A percentile compares a stretch with the other conserved stretches of the same genome.
phyloP scores from a whole-genome alignment of 2,113 vertebrate genomes.

The Bolborhynchus lineola region DNA sequence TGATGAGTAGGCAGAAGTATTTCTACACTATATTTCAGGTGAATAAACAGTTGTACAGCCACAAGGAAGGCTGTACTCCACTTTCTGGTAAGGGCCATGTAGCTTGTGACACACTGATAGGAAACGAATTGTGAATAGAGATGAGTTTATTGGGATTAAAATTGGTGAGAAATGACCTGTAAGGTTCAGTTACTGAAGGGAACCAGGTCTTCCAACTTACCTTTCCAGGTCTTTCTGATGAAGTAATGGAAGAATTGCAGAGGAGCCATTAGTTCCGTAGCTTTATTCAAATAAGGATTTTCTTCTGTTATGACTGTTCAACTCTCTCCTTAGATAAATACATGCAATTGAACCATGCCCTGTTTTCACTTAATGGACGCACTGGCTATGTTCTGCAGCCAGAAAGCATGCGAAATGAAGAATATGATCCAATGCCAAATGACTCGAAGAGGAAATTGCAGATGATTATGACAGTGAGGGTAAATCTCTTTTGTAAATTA shows the following conservation, averaged over 20 bases:
- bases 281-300: neutral
- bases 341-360: conserved; percentile 90
- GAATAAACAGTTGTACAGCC: neutral
- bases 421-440: conserved; percentile 82
- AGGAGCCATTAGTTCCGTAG: neutral
- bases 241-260: neutral
- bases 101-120: neutral
- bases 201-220: neutral
- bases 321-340: conserved; percentile 83
- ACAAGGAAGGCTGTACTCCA: neutral
- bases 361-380: conserved; percentile 89
- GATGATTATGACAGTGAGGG: conserved; percentile 81
- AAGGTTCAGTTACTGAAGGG: neutral
- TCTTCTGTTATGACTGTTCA: neutral
- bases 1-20: neutral
- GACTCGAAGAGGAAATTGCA: conserved; percentile 76
- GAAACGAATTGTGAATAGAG: neutral
- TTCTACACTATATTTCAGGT: neutral
- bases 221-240: neutral
- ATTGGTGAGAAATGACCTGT: neutral
- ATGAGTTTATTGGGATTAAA: neutral
- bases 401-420: conserved; percentile 86
- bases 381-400: conserved; percentile 94
- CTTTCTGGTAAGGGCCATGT: neutral
- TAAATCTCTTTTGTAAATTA: conserved; percentile 38